Conservation (phyloP, 2,113 vertebrate species). For the Todiramphus saurophagus region DNA sequence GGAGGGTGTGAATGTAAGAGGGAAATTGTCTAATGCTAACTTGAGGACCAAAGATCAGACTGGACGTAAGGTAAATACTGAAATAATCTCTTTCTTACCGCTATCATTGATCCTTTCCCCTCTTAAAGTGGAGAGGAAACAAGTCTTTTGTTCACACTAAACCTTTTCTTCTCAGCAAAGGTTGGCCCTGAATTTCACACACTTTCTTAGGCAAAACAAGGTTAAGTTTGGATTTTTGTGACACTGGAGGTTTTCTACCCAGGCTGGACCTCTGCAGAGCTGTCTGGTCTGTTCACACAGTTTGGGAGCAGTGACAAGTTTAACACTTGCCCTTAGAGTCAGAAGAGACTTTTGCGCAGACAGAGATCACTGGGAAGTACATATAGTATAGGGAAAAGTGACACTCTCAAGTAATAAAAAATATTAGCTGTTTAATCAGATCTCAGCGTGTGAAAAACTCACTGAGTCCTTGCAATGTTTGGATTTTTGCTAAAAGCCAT, state of each 20-base stretch:
- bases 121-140: neutral
- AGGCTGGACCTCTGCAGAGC: neutral
- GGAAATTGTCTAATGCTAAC: neutral
- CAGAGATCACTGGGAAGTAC: neutral
- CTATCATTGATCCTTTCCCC: neutral
- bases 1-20: neutral
- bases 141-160: neutral
- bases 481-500: neutral
- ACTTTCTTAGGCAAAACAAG: neutral
- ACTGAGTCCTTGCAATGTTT: neutral
- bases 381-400: neutral
- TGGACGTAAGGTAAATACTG: neutral
- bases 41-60: neutral
- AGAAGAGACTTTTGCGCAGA: neutral
- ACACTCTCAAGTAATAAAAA: neutral
- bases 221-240: neutral
- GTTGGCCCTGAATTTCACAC: neutral
- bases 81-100: neutral
- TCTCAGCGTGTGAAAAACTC: neutral
- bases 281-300: neutral
- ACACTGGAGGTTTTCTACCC: neutral
- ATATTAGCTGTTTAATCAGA: neutral
- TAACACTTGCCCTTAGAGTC: neutral
- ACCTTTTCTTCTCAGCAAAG: neutral
- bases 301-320: accelerated